Conservation (phyloP, 2,888 invertebrate genomes). For the Graphium colonna region DNA sequence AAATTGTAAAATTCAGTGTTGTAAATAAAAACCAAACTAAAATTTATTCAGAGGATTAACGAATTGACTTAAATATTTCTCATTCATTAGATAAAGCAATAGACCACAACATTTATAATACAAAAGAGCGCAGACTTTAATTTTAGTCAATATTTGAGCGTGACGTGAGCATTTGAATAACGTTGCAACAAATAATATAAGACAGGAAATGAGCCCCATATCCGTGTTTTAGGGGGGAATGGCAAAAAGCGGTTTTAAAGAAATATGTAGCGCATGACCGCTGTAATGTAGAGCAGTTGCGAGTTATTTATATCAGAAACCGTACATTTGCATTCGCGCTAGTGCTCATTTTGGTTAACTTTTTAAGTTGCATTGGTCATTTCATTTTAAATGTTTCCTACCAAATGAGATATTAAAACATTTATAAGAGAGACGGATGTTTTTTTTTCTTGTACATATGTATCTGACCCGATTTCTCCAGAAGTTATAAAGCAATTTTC, state of each 20-base stretch:
- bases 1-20: too few relatives aligned
- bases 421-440: too few relatives aligned
- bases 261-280: conserved; percentile 17
- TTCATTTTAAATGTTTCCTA: conserved; percentile 7
- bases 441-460: too few relatives aligned
- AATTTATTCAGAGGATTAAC: too few relatives aligned
- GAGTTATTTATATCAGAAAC: conserved; percentile 19
- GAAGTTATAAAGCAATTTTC: too few relatives aligned
- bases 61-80: too few relatives aligned
- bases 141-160: conserved; percentile 8
- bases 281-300: conserved; percentile 18
- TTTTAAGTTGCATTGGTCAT: conserved; percentile 1
- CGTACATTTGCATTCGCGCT: conserved; percentile 11
- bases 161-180: conserved; percentile 1
- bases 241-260: conserved; percentile 19
- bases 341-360: conserved; percentile 6
- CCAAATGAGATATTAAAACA: too few relatives aligned
- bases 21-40: too few relatives aligned
- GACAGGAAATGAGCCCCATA: conserved; percentile 17
- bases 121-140: neutral
- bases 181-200: conserved; percentile 10
- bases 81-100: neutral
- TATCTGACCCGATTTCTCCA: too few relatives aligned
- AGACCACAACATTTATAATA: neutral
- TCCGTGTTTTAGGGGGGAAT: conserved; percentile 10